Base-by-base conservation (phyloP, 2,888 invertebrate species). In the Lasius platythorax region DNA sequence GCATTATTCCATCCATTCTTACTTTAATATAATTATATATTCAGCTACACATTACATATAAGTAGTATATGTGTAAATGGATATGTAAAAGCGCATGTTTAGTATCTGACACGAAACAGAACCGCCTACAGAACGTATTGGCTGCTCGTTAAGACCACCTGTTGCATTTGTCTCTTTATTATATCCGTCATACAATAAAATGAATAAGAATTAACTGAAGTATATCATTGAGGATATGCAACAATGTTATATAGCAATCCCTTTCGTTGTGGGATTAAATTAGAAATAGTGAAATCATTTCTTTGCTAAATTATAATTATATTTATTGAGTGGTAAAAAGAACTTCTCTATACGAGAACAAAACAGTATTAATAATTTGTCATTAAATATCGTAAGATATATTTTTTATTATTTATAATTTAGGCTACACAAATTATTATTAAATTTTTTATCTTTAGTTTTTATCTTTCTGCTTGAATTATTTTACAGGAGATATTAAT, bases 101-200 rank as follows among this genome's bases (percentile, higher is more conserved):
- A 58, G 37, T 18, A 6, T 66, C 53, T 30, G n/a, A 56, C 9
- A 40, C 11, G 3, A 58, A 70, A 43, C 15, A 4, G 6, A 6
- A 33, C 33, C 5, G 11, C n/a, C 40, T 50, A 70, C 23, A 40
- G 58, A 78, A 43, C 11, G n/a, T 30, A 68, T 15, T 23, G 30
- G 3, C 56, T 12, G 15, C 23, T 43, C 0, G 53, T 43, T 30
- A 30, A 53, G 15, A 70, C 43, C 58, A 78, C 58, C 70, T 68
- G 78, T 78, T 78, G 70, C 70, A 30, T 43, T n/a, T 68, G 30
- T 28, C 15, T 28, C 15, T 43, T 2, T 23, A 67, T 40, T 53
- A 53, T 18, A 67, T 50, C 9, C n/a, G 37, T 43, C 15, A 12
- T 75, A 66, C 11, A 75, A 64, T 8, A 46, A 63, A 46, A 33